phyloP scores from a whole-genome alignment of 30 jellyfish, hydroid and myxozoan species.

The Hydractinia echinata region DNA sequence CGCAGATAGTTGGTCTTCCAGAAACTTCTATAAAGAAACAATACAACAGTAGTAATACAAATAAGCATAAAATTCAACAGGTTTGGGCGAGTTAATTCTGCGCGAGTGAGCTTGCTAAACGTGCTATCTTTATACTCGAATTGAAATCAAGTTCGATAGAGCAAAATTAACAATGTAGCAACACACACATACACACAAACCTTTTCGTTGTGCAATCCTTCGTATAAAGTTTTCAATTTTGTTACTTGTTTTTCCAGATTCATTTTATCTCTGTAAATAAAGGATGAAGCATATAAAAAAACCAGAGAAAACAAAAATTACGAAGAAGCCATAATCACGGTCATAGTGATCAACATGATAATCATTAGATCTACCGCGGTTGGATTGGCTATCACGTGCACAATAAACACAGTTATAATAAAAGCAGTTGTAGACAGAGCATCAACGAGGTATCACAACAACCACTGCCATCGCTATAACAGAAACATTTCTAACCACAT shows the following conservation, averaged over 20 bases:
- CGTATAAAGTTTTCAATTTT: conserved; percentile 36
- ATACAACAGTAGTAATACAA: background rate
- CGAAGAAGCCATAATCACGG: no score
- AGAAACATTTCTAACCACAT: no score
- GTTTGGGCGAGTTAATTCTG: background rate
- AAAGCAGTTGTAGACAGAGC: no score
- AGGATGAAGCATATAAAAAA: background rate
- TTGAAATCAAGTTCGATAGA: background rate
- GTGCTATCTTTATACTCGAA: background rate
- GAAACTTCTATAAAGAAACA: conserved; percentile 6
- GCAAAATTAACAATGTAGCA: background rate
- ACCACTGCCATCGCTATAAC: no score
- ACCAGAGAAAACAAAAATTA: no score
- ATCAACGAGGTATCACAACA: no score
- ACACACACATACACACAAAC: conserved; percentile 22
- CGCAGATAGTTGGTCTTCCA: conserved; percentile 68
- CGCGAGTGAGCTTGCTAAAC: no score
- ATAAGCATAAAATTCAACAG: background rate
- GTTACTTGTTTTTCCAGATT: conserved; percentile 15
- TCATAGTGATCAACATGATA: no score
- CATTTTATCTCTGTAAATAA: conserved; percentile 38
- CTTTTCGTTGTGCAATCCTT: conserved; percentile 69
- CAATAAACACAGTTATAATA: no score
- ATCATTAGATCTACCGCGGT: no score
- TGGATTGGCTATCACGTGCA: no score